Percentiles rank a stretch among this genome's conserved stretches.
phyloP scores from a whole-genome alignment of 2,888 invertebrate genomes.

The Tipula vernalis region DNA sequence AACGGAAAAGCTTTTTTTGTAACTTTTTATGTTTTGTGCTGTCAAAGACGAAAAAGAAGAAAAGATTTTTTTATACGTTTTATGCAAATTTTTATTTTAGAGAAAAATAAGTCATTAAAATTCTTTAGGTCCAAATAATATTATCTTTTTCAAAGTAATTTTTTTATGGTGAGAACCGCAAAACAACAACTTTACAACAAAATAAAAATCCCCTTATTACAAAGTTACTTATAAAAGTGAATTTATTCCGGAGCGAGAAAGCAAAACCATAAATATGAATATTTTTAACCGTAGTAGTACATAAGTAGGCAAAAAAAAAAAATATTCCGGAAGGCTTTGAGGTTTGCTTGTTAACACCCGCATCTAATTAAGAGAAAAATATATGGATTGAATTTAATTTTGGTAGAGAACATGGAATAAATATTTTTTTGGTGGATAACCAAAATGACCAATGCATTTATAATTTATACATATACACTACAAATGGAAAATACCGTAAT shows the following conservation, averaged over 20 bases:
- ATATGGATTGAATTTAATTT: neutral
- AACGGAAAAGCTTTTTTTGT: neutral
- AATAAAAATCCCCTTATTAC: neutral
- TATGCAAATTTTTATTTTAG: neutral
- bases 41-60: neutral
- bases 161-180: neutral
- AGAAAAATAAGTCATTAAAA: neutral
- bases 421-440: neutral
- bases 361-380: neutral
- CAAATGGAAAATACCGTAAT: neutral
- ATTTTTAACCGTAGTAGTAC: neutral
- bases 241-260: neutral
- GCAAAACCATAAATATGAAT: neutral
- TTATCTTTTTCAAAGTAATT: neutral
- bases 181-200: neutral
- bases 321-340: neutral
- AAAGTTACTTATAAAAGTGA: neutral
- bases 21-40: neutral
- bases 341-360: neutral
- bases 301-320: neutral
- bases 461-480: neutral
- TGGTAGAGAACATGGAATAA: neutral
- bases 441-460: neutral
- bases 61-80: neutral
- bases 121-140: neutral